phyloP scores from a whole-genome alignment of 2,797 vertebrate genomes.

The Labroides dimidiatus region DNA sequence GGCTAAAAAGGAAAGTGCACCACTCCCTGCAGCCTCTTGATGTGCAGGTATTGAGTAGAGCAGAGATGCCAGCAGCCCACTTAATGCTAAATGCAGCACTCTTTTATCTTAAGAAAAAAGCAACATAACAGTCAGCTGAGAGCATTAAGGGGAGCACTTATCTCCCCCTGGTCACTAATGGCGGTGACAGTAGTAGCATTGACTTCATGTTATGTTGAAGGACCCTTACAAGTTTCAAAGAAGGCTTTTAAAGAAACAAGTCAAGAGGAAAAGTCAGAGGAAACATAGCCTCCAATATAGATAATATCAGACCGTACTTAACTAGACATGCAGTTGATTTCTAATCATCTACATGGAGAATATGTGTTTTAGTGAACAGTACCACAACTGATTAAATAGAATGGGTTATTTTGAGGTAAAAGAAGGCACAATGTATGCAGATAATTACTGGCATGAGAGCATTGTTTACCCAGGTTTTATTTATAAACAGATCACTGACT shows the following conservation, averaged over 20 bases:
- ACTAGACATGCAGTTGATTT: not conserved
- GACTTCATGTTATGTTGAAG: conserved; percentile 30
- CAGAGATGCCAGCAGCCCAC: conserved; percentile 60
- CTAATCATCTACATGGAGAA: not conserved
- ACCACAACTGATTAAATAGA: not conserved
- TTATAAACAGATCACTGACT: conserved; percentile 16
- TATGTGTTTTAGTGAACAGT: not conserved
- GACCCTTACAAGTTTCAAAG: conserved; percentile 29
- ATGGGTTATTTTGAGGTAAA: conserved; percentile 18
- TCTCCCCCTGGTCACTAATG: conserved; percentile 66
- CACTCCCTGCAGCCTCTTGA: conserved; percentile 46
- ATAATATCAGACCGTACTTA: not conserved
- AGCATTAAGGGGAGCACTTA: conserved; percentile 63
- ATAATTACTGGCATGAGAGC: conserved; percentile 18
- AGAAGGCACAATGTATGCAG: conserved; percentile 3
- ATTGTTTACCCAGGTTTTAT: conserved; percentile 32
- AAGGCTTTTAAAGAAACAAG: conserved; percentile 4
- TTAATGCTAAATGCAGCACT: conserved; percentile 62
- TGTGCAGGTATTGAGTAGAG: conserved; percentile 48
- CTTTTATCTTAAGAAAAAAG: conserved; percentile 59
- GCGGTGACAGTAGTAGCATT: conserved; percentile 44
- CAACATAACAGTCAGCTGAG: conserved; percentile 35
- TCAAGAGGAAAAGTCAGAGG: conserved; percentile 1
- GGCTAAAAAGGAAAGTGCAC: conserved; percentile 52
- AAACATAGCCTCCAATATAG: not conserved